Conservation (phyloP, 92 coral and sea anemone species). For the Bergia puertoricense region DNA sequence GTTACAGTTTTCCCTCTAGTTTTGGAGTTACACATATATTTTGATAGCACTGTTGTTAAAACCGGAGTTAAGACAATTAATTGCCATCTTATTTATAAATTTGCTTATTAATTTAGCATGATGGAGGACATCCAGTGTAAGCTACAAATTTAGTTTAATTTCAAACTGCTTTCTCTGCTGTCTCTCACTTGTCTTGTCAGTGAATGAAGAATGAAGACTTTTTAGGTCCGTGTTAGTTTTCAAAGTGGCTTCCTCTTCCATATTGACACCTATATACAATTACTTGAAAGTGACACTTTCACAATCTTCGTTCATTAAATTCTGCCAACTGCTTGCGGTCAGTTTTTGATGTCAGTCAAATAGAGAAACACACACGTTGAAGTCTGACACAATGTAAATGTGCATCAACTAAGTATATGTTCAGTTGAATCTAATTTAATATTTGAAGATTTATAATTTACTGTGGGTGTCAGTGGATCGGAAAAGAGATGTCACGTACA, state of each 20-base stretch:
- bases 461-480: neutral
- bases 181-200: neutral
- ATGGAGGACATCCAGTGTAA: neutral
- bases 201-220: neutral
- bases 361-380: neutral
- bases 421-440: neutral
- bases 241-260: neutral
- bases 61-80: slow-evolving; percentile 24
- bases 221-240: neutral
- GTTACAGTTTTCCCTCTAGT: neutral
- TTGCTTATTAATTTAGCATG: neutral
- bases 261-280: neutral
- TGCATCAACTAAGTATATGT: neutral
- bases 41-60: neutral
- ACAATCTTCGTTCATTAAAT: neutral
- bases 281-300: slow-evolving; percentile 1
- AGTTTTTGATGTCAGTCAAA: neutral
- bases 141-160: neutral
- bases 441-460: neutral
- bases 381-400: neutral
- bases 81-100: neutral
- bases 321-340: neutral
- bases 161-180: neutral
- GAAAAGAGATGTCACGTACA: neutral
- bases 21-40: neutral